These are phyloP conservation scores for Ormyrus labotus DNA, from an alignment of 2,888 invertebrate species.

Conservation along the genomic window DNA sequence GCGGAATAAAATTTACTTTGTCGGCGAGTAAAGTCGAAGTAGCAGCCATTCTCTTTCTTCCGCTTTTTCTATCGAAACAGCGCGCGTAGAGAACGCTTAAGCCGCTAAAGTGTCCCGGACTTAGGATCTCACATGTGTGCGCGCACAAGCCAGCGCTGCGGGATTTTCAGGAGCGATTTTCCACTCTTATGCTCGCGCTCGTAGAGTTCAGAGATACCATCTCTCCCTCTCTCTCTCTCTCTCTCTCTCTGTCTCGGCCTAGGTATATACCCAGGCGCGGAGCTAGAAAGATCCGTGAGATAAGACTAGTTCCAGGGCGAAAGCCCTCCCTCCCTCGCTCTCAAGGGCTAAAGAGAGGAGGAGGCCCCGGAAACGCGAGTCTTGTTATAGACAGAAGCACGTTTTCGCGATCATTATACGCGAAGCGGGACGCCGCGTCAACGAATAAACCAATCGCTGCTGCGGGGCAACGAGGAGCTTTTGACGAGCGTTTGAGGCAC, in stretches of 20 bases:
- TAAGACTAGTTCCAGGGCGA: conserved; percentile 51
- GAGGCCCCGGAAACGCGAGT: conserved; percentile 39
- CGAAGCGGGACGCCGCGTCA: conserved; percentile 6
- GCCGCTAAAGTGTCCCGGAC: conserved; percentile 41
- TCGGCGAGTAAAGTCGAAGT: conserved; percentile 45
- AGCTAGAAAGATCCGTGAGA: conserved; percentile 49
- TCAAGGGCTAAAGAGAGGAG: conserved; percentile 19
- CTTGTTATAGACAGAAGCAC: conserved; percentile 25
- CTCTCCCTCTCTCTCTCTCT: conserved; percentile 25
- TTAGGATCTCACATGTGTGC: conserved; percentile 1
- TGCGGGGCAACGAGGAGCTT: background rate
- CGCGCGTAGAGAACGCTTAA: conserved; percentile 7
- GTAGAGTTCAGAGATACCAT: conserved; percentile 34
- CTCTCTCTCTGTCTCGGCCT: conserved; percentile 16
- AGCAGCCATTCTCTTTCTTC: conserved; percentile 9
- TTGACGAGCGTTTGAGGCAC: background rate
- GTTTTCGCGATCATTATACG: conserved; percentile 39
- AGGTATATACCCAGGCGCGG: conserved; percentile 7
- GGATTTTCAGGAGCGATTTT: conserved; percentile 54
- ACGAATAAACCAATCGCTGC: conserved; percentile 32
- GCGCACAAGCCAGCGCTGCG: background rate
- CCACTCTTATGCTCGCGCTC: conserved; percentile 34
- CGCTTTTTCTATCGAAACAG: conserved; percentile 27
- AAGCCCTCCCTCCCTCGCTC: conserved; percentile 6
- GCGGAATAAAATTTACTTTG: conserved; percentile 55